Evolutionary conservation across 2,113 vertebrate genomes (phyloP).

Genomic region (Vulpes lagopus): DNA sequence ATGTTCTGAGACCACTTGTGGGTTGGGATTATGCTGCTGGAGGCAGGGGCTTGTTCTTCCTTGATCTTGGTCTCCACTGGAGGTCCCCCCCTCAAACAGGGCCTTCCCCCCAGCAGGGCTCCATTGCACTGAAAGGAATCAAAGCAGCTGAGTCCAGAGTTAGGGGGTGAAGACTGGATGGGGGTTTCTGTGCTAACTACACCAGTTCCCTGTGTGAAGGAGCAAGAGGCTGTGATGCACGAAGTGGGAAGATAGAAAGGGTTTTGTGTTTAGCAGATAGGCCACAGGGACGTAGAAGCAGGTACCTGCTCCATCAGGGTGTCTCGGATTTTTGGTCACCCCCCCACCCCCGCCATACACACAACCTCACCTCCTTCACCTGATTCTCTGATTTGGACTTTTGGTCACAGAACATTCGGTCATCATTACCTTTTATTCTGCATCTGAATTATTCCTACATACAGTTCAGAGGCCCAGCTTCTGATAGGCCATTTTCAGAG

Average conservation of each 20-base stretch:
- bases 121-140: neutral
- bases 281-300: neutral
- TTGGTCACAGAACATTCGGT: slow-evolving; percentile 37
- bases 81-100: neutral
- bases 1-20: neutral
- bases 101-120: neutral
- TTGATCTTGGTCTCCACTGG: neutral
- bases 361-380: no score
- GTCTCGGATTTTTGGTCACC: neutral
- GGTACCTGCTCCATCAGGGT: neutral
- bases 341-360: no score
- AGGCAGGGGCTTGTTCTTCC: neutral
- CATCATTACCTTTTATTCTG: neutral
- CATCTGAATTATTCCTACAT: slow-evolving; percentile 53
- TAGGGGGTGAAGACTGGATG: accelerated
- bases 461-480: slow-evolving; percentile 44
- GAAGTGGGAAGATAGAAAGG: neutral
- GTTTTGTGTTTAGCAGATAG: neutral
- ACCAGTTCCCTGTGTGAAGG: neutral
- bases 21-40: neutral
- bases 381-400: slow-evolving; percentile 9
- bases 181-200: neutral
- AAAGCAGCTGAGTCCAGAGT: neutral
- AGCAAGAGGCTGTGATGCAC: neutral
- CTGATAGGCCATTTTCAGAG: slow-evolving; percentile 34